Conservation (phyloP, 2,797 vertebrate species). For the Lerista edwardsae region DNA sequence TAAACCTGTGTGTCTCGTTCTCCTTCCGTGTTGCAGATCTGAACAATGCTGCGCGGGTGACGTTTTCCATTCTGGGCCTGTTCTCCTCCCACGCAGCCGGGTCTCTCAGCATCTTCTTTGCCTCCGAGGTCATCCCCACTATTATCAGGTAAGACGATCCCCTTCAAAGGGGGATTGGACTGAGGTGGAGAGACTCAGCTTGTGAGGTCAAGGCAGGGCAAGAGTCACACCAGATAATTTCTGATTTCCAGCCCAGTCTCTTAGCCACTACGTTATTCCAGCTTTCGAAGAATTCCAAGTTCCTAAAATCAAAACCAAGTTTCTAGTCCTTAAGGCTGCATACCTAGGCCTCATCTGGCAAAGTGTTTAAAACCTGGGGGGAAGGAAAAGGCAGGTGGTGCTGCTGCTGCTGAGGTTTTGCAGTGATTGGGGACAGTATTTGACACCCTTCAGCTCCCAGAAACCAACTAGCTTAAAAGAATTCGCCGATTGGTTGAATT, state of each 20-base stretch:
- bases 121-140: constrained; percentile 83
- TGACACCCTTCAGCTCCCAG: too few relatives aligned
- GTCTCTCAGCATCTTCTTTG: constrained; percentile 87
- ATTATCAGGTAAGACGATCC: constrained; percentile 34
- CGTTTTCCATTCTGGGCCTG: constrained; percentile 88
- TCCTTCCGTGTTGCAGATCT: constrained; percentile 3
- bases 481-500: too few relatives aligned
- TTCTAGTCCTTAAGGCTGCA: neutral
- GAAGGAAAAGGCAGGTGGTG: too few relatives aligned
- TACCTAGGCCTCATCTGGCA: neutral
- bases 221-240: too few relatives aligned
- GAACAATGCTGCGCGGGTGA: constrained; percentile 22
- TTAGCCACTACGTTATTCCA: too few relatives aligned
- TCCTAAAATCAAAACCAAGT: neutral
- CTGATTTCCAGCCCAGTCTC: too few relatives aligned
- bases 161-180: too few relatives aligned
- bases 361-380: neutral
- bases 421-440: too few relatives aligned
- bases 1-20: too few relatives aligned
- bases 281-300: neutral
- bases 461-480: too few relatives aligned
- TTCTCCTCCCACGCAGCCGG: constrained; percentile 89
- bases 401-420: neutral
- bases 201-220: too few relatives aligned
- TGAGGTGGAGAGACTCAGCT: too few relatives aligned